These are phyloP conservation scores for Probosciger aterrimus DNA, from an alignment of 2,113 vertebrate genomes.

Conservation along the genomic window DNA sequence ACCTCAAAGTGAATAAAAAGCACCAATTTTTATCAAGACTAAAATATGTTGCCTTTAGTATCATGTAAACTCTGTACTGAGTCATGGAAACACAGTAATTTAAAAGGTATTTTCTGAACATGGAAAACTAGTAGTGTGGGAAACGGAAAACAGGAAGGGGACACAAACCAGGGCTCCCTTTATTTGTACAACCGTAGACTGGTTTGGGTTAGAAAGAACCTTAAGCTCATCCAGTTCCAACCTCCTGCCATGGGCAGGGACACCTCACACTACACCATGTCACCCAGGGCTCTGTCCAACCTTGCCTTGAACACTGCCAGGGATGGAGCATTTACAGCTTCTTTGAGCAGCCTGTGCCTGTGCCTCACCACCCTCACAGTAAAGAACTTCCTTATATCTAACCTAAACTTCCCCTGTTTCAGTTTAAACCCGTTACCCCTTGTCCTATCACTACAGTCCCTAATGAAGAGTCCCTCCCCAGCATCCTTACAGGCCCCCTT, in stretches of 20 bases:
- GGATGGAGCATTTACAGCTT: not conserved
- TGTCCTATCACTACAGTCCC: no score
- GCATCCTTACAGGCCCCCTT: no score
- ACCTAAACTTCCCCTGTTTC: no score
- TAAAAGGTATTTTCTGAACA: not conserved
- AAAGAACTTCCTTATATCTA: no score
- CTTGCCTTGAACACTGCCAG: not conserved
- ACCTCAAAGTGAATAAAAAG: not conserved
- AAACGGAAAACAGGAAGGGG: not conserved
- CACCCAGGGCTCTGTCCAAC: not conserved
- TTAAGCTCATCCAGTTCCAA: not conserved
- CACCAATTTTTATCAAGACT: not conserved
- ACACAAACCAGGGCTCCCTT: not conserved
- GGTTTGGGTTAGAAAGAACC: not conserved
- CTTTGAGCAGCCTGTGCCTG: no score
- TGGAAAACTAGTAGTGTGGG: not conserved
- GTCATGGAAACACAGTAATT: not conserved
- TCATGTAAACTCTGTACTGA: not conserved
- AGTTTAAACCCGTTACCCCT: no score
- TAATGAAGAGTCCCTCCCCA: no score
- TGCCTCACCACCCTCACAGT: no score
- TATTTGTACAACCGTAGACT: not conserved
- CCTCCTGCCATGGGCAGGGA: not conserved
- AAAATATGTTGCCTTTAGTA: not conserved
- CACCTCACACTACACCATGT: not conserved